A percentile compares a stretch with the other conserved stretches of the same genome.
phyloP scores from a whole-genome alignment of 2,888 invertebrate genomes.

The Eupithecia subumbrata region DNA sequence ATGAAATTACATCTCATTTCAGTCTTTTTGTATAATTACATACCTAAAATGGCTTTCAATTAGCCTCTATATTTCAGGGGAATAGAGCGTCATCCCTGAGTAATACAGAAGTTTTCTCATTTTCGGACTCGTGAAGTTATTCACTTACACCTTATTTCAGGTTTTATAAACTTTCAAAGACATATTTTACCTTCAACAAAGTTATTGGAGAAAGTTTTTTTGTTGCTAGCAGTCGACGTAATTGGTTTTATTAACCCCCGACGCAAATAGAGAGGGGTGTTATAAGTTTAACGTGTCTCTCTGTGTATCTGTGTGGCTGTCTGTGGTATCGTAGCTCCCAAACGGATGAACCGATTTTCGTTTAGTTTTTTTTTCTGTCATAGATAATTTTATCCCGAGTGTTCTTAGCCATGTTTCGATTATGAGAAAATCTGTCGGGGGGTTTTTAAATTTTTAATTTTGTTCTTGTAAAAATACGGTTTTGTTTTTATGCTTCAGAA shows the following conservation, averaged over 20 bases:
- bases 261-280: too few relatives aligned
- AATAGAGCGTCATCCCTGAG: not conserved
- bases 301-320: too few relatives aligned
- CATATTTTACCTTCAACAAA: not conserved
- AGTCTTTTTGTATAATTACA: not conserved
- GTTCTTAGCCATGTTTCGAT: too few relatives aligned
- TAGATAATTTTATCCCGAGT: too few relatives aligned
- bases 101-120: slow-evolving; percentile 28
- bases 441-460: too few relatives aligned
- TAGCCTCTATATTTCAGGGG: not conserved
- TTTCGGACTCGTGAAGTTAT: not conserved
- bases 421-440: too few relatives aligned
- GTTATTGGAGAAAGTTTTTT: not conserved
- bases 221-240: not conserved
- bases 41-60: not conserved
- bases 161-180: slow-evolving; percentile 10
- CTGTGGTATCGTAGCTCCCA: too few relatives aligned
- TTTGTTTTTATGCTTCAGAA: too few relatives aligned
- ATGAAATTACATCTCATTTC: not conserved
- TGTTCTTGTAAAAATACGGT: too few relatives aligned
- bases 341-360: too few relatives aligned
- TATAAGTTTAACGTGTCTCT: too few relatives aligned
- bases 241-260: not conserved
- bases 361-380: too few relatives aligned
- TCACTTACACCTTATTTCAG: slow-evolving; percentile 5